Conservation (phyloP, 2,797 vertebrate species). For the Acanthurus tractus region DNA sequence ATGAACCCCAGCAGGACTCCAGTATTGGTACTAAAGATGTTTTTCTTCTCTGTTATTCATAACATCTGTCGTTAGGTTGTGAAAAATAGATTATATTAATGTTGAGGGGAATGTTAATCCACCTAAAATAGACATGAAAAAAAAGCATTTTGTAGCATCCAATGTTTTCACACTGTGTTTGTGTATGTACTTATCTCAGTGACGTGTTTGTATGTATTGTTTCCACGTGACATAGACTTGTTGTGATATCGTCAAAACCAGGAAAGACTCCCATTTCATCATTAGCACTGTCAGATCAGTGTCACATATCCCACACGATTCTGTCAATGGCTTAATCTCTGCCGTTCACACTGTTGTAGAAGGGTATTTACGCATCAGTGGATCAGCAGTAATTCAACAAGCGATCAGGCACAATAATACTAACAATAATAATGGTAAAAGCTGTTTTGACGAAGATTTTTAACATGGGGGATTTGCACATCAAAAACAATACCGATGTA, state of each 20-base stretch:
- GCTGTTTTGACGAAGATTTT: slow-evolving; percentile 68
- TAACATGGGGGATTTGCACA: slow-evolving; percentile 49
- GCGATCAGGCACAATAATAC: slow-evolving; percentile 53
- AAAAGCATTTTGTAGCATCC: slow-evolving; percentile 66
- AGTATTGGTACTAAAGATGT: slow-evolving; percentile 23
- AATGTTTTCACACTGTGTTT: slow-evolving; percentile 39
- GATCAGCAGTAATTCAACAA: slow-evolving; percentile 59
- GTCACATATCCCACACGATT: slow-evolving; percentile 20
- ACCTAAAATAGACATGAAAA: slow-evolving; percentile 58
- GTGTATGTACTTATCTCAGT: slow-evolving; percentile 17
- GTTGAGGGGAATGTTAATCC: slow-evolving; percentile 51
- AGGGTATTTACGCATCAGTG: slow-evolving; percentile 66
- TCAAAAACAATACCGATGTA: slow-evolving; percentile 68
- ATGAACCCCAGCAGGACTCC: not conserved
- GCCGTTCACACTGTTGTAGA: slow-evolving; percentile 48
- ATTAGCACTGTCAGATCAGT: slow-evolving; percentile 58
- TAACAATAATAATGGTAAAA: slow-evolving; percentile 66
- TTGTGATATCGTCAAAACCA: slow-evolving; percentile 59
- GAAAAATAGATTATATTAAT: slow-evolving; percentile 67
- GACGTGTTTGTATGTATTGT: slow-evolving; percentile 24
- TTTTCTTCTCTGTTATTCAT: slow-evolving; percentile 40
- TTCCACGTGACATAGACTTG: slow-evolving; percentile 24
- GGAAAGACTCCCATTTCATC: slow-evolving; percentile 50
- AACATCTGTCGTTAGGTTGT: slow-evolving; percentile 60
- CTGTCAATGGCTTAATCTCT: slow-evolving; percentile 67